These are phyloP conservation scores for Trachelus troglodyta DNA, from an alignment of 2,888 invertebrate species.

Conservation along the genomic window DNA sequence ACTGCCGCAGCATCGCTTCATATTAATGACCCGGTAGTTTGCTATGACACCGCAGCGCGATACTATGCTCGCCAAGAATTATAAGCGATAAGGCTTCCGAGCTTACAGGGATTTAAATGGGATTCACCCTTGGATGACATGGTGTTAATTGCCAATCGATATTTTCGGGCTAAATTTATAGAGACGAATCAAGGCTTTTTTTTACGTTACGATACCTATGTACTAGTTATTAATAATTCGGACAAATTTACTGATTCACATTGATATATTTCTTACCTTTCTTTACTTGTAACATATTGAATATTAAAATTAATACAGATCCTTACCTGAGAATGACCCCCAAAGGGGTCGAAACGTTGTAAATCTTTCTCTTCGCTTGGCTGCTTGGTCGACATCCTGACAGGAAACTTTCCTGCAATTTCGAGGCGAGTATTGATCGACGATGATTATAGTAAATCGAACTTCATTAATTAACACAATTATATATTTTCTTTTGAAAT, in stretches of 20 bases:
- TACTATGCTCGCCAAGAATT: slow-evolving; percentile 11
- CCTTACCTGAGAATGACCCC: too few species aligned
- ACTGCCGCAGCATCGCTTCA: slow-evolving; percentile 36
- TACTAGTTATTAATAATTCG: too few species aligned
- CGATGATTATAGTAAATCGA: not conserved
- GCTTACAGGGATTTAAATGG: not conserved
- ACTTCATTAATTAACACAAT: not conserved
- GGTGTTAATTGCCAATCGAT: not conserved
- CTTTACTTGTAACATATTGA: too few species aligned
- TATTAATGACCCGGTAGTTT: slow-evolving; percentile 42
- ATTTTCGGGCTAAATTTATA: not conserved
- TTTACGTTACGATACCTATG: too few species aligned
- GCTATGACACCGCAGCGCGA: slow-evolving; percentile 30
- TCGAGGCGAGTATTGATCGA: not conserved
- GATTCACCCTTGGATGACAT: not conserved
- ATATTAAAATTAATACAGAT: too few species aligned
- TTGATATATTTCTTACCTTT: too few species aligned
- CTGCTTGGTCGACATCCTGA: too few species aligned
- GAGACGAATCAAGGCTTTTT: not conserved
- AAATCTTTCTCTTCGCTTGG: too few species aligned
- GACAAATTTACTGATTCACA: too few species aligned
- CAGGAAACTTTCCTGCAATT: too few species aligned
- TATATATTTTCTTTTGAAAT: not conserved
- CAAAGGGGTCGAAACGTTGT: too few species aligned
- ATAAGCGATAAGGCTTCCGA: slow-evolving; percentile 12